Evolutionary conservation across 2,113 vertebrate genomes (phyloP).

Genomic region (Cyprinodon brontotheroides): DNA sequence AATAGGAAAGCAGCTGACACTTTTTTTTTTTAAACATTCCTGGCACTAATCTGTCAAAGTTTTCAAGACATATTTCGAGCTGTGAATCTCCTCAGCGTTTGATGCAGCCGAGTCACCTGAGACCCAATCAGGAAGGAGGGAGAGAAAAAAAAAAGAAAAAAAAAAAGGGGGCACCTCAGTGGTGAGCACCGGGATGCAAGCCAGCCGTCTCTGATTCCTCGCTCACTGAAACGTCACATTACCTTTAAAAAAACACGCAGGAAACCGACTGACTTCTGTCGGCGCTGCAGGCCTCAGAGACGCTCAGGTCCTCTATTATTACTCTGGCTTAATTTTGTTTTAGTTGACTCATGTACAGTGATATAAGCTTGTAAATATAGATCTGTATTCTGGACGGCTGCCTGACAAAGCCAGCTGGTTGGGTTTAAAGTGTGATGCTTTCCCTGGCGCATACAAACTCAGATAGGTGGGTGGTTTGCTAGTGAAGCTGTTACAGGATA

Average conservation of each 20-base stretch:
- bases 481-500: constrained; percentile 49
- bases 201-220: constrained; percentile 1
- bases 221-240: neutral
- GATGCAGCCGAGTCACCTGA: constrained; percentile 38
- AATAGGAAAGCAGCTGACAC: constrained; percentile 11
- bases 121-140: constrained; percentile 16
- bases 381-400: constrained; percentile 57
- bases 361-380: constrained; percentile 65
- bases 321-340: constrained; percentile 41
- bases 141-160: neutral
- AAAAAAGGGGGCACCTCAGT: neutral
- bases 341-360: constrained; percentile 55
- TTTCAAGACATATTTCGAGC: constrained; percentile 37
- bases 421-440: constrained; percentile 61
- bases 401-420: constrained; percentile 69
- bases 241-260: neutral
- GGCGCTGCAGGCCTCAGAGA: constrained; percentile 8
- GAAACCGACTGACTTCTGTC: neutral
- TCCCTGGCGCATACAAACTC: constrained; percentile 47
- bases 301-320: constrained; percentile 20
- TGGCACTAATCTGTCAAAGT: constrained; percentile 42
- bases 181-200: constrained; percentile 1
- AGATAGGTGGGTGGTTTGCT: constrained; percentile 58
- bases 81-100: constrained; percentile 42
- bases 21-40: constrained; percentile 27